Evolutionary conservation across 2,797 vertebrate genomes (phyloP), one percentile per base, ranked within the genome.

Genomic region (Leuciscus waleckii): DNA sequence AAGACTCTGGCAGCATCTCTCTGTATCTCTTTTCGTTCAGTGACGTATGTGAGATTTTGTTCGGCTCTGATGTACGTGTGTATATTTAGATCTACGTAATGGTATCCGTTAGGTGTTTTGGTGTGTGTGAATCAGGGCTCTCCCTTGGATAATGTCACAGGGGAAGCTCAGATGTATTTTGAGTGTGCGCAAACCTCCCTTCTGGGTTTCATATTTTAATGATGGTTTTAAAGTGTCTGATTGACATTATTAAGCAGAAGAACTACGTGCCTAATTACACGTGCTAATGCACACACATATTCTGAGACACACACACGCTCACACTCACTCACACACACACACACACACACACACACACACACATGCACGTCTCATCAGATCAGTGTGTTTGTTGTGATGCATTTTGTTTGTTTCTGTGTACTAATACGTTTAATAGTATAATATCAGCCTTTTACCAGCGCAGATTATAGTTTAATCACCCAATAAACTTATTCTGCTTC

Each of bases 51-150:
- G 14, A 23, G 17, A 17, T 51, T 79, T 26, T 56, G 54, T 77
- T 43, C 14, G 46, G 32, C 29, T 51, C 65, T 81, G 67, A 70
- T 81, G 63, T 71, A 9, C 35, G 54, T 26, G 16, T 61, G 11
- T 76, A 83, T 83, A 80, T 86, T 86, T 88, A 86, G 81, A 61
- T 17, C n/a, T 29, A 29, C 10, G 77, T 77, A 75, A 86, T 71
- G 49, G 49, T 84, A 81, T 86, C 80, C 21, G 74, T 16, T 63
- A 8, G 58, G 67, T 85, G 54, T 77, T 8, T 71, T 7, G 26
- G 61, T 84, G 84, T 81, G 46, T 86, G 51, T 70, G 29, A 82
- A 26, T 73, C 35, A 74, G 46, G 73, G 63, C 82, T 79, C 21
- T 73, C 39, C 51, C 39, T 70, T 85, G 67, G 29, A 73, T 71